Base-by-base conservation (phyloP, 2,888 invertebrate genomes). In the Mimumesa dahlbomi region DNA sequence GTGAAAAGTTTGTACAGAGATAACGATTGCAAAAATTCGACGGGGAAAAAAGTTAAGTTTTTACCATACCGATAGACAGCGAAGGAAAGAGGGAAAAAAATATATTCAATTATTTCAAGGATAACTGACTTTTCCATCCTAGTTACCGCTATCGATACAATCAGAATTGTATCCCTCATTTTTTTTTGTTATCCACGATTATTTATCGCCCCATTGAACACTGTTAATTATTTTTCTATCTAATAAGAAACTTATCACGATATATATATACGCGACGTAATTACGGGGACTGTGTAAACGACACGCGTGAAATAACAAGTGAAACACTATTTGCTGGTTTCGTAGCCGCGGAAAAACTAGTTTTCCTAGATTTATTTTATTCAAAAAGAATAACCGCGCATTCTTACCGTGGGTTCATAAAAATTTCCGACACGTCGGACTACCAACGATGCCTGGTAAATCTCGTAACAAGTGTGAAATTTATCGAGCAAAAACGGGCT, bases 251-350 rank as follows among this genome's bases (percentile, higher is more conserved):
- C 53, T 65, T 52, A 49, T 36, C 49, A 18, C 0, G 31, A 43
- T 40, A 45, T 52, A 34, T 13, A n/a, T 7, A 43, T 53, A 22
- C 62, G 46, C 67, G 56, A 16, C 71, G 53, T 25, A 61, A 52
- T 77, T 77, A 46, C 73, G 66, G 52, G 72, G 54, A 36, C 34
- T 53, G 63, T 25, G 52, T 73, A n/a, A n/a, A 62, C 53, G 76
- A 79, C 66, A 75, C 66, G 64, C 46, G 61, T 52, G 67, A 64
- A 71, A 61, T 25, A 14, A 22, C 43, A 38, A 13, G 66, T 18
- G 40, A 52, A 50, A 56, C 14, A 36, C 34, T 21, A 56, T 22
- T 14, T 46, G 18, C 50, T 19, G 22, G 50, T 73, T 69, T 75
- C 61, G 57, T 72, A 43, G 56, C 6, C 21, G 4, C 14, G 7